Evolutionary conservation across 2,113 vertebrate species (phyloP).

Genomic region (Thamnaconus septentrionalis): DNA sequence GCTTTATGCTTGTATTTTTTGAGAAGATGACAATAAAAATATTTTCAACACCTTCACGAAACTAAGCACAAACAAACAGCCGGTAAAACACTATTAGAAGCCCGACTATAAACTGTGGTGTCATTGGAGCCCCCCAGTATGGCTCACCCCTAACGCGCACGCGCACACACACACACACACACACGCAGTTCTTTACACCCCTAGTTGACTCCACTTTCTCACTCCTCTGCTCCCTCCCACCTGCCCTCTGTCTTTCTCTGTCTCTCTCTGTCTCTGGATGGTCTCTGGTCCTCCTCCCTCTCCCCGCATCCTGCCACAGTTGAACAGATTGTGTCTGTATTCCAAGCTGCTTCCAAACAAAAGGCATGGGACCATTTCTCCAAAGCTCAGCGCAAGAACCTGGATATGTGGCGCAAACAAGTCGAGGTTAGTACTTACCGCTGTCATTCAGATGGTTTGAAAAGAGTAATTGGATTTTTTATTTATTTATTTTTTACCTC

Average conservation of each 20-base stretch:
- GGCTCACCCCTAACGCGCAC: conserved; percentile 7
- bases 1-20: background rate
- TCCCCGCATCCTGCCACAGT: conserved; percentile 80
- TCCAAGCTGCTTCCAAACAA: conserved; percentile 99
- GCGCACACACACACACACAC: background rate
- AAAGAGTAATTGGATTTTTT: conserved; percentile 13
- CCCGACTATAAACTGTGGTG: no score
- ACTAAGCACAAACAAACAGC: no score
- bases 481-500: conserved; percentile 18
- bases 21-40: background rate
- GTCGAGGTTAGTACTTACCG: conserved; percentile 88
- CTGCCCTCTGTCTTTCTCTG: conserved; percentile 79
- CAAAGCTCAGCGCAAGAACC: conserved; percentile 99
- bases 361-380: conserved; percentile 99
- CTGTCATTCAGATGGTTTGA: conserved; percentile 38
- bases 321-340: conserved; percentile 99
- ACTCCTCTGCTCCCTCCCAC: conserved; percentile 89
- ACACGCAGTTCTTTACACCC: conserved; percentile 66
- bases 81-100: no score
- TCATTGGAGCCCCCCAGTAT: background rate
- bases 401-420: conserved; percentile 99
- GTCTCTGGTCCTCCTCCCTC: conserved; percentile 79
- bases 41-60: no score
- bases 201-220: conserved; percentile 89
- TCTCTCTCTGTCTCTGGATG: conserved; percentile 84